These are phyloP conservation scores for Mastomys natalensis DNA, from an alignment of 2,113 vertebrate species.

Conservation along the genomic window DNA sequence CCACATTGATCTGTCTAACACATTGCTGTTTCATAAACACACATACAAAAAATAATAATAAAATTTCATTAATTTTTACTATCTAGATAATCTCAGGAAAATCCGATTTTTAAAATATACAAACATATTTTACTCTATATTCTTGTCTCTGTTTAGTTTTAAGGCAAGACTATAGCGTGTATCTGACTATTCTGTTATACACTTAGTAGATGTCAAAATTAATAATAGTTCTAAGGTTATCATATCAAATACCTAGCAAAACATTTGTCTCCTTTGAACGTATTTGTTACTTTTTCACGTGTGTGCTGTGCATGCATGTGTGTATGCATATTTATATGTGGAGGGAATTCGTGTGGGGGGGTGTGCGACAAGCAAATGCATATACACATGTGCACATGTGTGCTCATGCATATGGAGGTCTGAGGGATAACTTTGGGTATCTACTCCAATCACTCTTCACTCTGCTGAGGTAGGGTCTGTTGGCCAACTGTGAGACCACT, in stretches of 20 bases:
- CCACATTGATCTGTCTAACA: not conserved
- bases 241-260: constrained; percentile 18
- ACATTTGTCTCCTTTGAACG: not conserved
- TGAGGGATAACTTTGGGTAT: too few species aligned
- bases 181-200: not conserved
- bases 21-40: not conserved
- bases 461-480: not conserved
- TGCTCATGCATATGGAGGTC: not conserved
- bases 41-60: not conserved
- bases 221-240: not conserved
- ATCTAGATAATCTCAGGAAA: not conserved
- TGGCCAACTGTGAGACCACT: too few species aligned
- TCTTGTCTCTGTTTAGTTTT: constrained; percentile 29
- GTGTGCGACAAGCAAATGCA: not conserved
- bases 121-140: not conserved
- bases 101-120: not conserved
- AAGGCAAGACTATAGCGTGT: not conserved
- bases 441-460: not conserved
- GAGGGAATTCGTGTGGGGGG: not conserved
- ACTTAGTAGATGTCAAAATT: constrained; percentile 10
- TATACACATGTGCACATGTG: not conserved
- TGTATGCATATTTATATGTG: not conserved
- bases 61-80: constrained; percentile 27
- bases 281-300: not conserved
- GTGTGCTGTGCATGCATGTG: too few species aligned